Evolutionary conservation across 2,113 vertebrate genomes (phyloP).

Genomic region (Archocentrus centrarchus): DNA sequence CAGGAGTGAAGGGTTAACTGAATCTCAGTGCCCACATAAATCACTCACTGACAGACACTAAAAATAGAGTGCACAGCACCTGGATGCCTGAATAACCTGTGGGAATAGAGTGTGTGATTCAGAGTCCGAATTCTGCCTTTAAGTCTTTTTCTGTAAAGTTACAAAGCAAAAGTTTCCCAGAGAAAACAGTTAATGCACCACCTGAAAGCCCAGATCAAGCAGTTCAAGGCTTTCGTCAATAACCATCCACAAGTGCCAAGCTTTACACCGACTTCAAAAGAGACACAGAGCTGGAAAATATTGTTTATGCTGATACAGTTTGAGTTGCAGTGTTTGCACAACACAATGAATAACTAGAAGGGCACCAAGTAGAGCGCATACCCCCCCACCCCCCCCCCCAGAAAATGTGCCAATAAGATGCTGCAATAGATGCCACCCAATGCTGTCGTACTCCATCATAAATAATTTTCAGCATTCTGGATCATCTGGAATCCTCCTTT

Average conservation of each 20-base stretch:
- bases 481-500: no score
- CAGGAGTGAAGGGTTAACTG: conserved; percentile 1
- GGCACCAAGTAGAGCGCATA: no score
- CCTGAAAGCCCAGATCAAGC: not conserved
- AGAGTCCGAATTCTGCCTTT: not conserved
- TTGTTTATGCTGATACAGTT: not conserved
- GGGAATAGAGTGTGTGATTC: not conserved
- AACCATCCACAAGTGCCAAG: not conserved
- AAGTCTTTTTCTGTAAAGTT: not conserved
- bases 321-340: no score
- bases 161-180: not conserved
- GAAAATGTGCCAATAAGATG: no score
- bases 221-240: not conserved
- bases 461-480: no score
- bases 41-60: conserved; percentile 13
- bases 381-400: no score
- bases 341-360: not conserved
- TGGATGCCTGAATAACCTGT: not conserved
- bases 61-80: conserved; percentile 1
- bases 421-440: no score
- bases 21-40: conserved; percentile 9
- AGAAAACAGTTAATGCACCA: not conserved
- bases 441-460: no score
- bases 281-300: no score
- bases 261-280: not conserved